Base-by-base conservation (phyloP, 1,140 invertebrate species). In the Meloidogyne exigua region DNA sequence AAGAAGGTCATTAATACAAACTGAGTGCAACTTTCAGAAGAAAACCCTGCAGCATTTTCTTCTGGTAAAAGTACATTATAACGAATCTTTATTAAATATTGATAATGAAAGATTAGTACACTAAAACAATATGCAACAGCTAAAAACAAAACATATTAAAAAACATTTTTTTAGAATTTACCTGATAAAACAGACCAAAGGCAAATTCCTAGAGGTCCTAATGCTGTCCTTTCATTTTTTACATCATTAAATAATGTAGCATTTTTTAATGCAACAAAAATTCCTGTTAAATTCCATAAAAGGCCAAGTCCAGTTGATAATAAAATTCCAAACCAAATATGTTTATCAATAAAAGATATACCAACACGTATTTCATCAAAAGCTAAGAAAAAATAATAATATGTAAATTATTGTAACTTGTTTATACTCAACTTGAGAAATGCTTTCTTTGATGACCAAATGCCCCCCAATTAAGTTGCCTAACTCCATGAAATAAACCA, bases 221-320 rank as follows among this genome's bases (percentile, higher is more conserved):
- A 42, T 5, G 36, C 44, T 25, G 21, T 32, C 39, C 28, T 32
- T 12, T 64, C 28, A 18, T 36, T 36, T 65, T 25, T 36, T 36
- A 44, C 13, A 72, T 73, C 28, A 39, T 65, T 65, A 65, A n/a
- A 73, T n/a, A 64, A 57, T 71, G 69, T 71, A 18, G 36, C 44
- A 42, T 82, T 81, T 26, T 70, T 44, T 15, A 81, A 36, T 21
- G 80, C 28, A 42, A 81, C 76, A 32, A 81, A 57, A 23, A 82
- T 26, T 2, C 76, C 80, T 18, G 83, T 72, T 57, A 82, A 73
- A 36, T 75, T 83, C 81, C 81, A 81, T 39, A 81, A 65, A 23
- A 81, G 25, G 42, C 80, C 80, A n/a, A 81, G 66, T 3, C 66
- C 77, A 65, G 65, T 81, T 26, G 75, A 79, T 21, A 81, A 81